Base-by-base conservation (phyloP, 2,888 invertebrate species). In the Cheilosia scutellata region DNA sequence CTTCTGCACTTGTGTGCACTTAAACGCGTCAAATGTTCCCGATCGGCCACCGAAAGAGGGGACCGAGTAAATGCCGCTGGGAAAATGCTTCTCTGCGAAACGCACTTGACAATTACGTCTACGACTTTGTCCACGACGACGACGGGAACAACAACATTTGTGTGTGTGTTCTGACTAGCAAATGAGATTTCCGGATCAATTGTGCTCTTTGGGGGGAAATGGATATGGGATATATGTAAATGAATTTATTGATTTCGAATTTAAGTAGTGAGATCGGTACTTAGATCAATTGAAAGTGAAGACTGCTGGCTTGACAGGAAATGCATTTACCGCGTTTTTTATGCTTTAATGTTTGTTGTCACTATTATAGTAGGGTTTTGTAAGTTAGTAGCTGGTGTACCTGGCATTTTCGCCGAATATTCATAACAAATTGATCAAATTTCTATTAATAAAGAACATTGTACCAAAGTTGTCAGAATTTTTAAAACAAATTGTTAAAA, bases 101-200 rank as follows among this genome's bases (percentile, higher is more conserved):
- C 20, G n/a, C 42, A 40, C 47, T 49, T 53, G 40, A n/a, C 29
- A 40, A 33, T 37, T 9, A 16, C 44, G 37, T 33, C 44, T 20
- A 72, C 25, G 25, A 49, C n/a, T 16, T 33, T 40, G 47, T 5
- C 25, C 3, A 51, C 13, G 31, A 53, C 55, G 13, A 51, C 13
- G 31, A 53, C 55, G 13, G 25, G 29, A 40, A 71, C 66, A 40
- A 71, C 66, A 77, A 44, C 49, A 25, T 13, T 4, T 65, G 20
- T 53, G 29, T 65, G 74, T 60, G 83, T 44, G 62, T 49, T 68
- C 11, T 27, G 72, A 78, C 72, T 83, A 42, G 7, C 68, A 74
- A 83, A 78, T 78, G 68, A 66, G 62, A 63, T 70, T 65, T 82
- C 80, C 68, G 75, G 78, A 72, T 83, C 78, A 60, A 72, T 72